Base-by-base conservation (phyloP, 2,888 invertebrate species). In the Ethmia dodecea region DNA sequence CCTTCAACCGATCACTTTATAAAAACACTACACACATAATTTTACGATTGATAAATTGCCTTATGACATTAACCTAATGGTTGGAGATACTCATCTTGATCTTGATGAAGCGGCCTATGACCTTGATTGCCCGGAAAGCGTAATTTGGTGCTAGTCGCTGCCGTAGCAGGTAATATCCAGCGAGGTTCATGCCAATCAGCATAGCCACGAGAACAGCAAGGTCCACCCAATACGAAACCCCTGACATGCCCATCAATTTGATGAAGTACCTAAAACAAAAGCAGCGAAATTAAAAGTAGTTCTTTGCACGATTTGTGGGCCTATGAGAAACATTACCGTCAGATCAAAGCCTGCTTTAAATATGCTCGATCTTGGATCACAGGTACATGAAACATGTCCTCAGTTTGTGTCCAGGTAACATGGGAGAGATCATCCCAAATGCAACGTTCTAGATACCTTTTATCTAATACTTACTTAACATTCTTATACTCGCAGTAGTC, bases 401-500 rank as follows among this genome's bases (percentile, higher is more conserved):
- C n/a, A n/a, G n/a, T n/a, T n/a, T n/a, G n/a, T n/a, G n/a, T n/a
- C n/a, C n/a, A n/a, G n/a, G n/a, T n/a, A n/a, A n/a, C n/a, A n/a
- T n/a, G n/a, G n/a, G n/a, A n/a, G n/a, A n/a, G n/a, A n/a, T n/a
- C n/a, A n/a, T n/a, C n/a, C n/a, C n/a, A n/a, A n/a, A n/a, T n/a
- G n/a, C n/a, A n/a, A n/a, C n/a, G n/a, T n/a, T n/a, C n/a, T n/a
- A n/a, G n/a, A n/a, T n/a, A n/a, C n/a, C n/a, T n/a, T n/a, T n/a
- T n/a, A n/a, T n/a, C n/a, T n/a, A 22, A 35, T 39, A 78, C 83
- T 76, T 32, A 86, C 86, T 87, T 75, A 0, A 93, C 90, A 52
- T 91, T 90, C 48, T 89, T 90, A 57, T 92, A 94, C 57, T 93
- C 91, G 60, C 96, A 96, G 60, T 92, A 94, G 4, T 89, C 77